Percentiles rank a stretch among this genome's conserved stretches.
These are phyloP conservation scores for Drosophila bocki DNA, from an alignment of 1,140 invertebrate species.

Conservation along the genomic window DNA sequence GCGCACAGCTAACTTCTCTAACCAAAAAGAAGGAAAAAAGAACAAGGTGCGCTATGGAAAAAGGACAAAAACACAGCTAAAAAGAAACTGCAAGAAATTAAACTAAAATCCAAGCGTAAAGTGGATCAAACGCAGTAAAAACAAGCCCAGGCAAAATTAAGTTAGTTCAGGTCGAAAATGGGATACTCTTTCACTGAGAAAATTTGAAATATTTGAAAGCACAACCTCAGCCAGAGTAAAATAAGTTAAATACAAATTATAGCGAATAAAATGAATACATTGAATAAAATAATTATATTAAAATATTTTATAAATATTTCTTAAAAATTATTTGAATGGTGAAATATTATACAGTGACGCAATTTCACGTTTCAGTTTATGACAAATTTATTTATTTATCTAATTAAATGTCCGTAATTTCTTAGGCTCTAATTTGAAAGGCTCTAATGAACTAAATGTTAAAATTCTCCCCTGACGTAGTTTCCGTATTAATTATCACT, in stretches of 20 bases:
- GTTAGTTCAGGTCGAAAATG: not conserved
- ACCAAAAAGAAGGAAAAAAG: conserved; percentile 22
- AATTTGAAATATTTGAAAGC: not conserved
- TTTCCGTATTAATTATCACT: not conserved
- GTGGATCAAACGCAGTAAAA: conserved; percentile 74
- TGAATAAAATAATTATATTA: not conserved
- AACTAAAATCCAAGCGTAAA: conserved; percentile 79
- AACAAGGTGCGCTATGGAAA: conserved; percentile 41
- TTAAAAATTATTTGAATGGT: too few species aligned
- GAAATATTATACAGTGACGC: not conserved
- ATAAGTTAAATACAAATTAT: not conserved
- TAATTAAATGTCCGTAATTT: not conserved
- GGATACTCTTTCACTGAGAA: not conserved
- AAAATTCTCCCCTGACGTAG: not conserved
- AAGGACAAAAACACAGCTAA: conserved; percentile 22
- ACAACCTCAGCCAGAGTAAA: not conserved
- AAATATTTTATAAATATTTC: too few species aligned
- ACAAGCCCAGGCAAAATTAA: conserved; percentile 20
- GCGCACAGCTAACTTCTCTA: conserved; percentile 57
- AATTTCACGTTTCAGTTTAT: not conserved
- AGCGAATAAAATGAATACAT: not conserved
- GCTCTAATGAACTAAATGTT: not conserved
- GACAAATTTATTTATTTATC: not conserved
- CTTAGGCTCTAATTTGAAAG: not conserved
- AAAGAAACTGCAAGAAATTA: conserved; percentile 75